Evolutionary conservation across 2,113 vertebrate species (phyloP).

Genomic region (Pheucticus melanocephalus): DNA sequence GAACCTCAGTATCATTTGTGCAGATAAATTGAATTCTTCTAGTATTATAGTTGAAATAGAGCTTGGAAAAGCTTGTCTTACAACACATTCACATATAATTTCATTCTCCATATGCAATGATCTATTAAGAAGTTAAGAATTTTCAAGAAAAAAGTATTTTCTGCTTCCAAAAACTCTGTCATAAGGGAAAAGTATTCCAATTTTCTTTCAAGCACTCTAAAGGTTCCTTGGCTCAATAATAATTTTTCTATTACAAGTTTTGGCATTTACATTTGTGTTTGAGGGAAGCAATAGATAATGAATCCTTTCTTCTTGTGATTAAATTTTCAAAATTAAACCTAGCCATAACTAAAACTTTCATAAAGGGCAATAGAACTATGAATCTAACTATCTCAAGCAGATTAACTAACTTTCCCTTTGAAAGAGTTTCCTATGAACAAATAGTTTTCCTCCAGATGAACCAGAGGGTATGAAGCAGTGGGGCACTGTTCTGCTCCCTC

Average conservation of each 20-base stretch:
- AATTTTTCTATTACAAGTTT: not conserved
- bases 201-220: not conserved
- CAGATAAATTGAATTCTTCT: not conserved
- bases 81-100: not conserved
- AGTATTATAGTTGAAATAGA: not conserved
- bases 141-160: not conserved
- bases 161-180: not conserved
- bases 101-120: not conserved
- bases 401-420: not conserved
- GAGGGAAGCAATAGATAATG: not conserved
- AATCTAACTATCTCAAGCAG: not conserved
- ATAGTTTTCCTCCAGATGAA: not conserved
- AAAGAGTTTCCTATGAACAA: not conserved
- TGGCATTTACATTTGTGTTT: not conserved
- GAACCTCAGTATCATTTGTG: not conserved
- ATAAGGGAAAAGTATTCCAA: not conserved
- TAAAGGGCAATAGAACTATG: not conserved
- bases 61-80: not conserved
- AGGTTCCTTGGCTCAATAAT: not conserved
- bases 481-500: fast-evolving
- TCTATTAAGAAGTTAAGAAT: not conserved
- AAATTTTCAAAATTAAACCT: not conserved
- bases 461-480: not conserved
- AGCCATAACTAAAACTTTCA: not conserved
- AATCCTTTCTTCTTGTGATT: not conserved